Base-by-base conservation (phyloP, 1,140 invertebrate genomes). In the Drosophila malerkotliana region DNA sequence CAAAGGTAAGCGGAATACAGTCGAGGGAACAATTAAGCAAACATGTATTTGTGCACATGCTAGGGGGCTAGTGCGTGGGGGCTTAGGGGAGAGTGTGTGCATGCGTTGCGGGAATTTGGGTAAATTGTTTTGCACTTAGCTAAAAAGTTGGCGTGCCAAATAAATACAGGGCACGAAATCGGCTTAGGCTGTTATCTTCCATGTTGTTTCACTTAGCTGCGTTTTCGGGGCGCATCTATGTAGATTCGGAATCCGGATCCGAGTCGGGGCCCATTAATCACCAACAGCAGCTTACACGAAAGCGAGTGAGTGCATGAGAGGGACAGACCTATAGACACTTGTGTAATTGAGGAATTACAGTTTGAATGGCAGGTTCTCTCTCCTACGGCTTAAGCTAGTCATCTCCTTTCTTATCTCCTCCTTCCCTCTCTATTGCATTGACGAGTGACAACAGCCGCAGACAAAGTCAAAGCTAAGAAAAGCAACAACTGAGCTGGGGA, bases 121-220 rank as follows among this genome's bases (percentile, higher is more conserved):
- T 88, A 87, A 88, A 87, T 88, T 88, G 83, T 88, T 87, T 87
- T 87, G 84, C 83, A 87, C 83, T 87, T 87, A 88, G 83, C 83
- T 83, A 72, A 83, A 71, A 88, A 87, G 83, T 87, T 88, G 83
- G 60, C 60, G 63, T 64, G 71, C 60, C 72, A 79, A 88, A 85
- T 87, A 85, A 85, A 82, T 77, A 78, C 74, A 76, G 79, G 63
- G 83, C 58, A 68, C 45, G 49, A 80, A 87, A 78, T 67, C 72
- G 48, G 67, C 71, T 84, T 81, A 59, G 52, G 51, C 45, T 81
- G 74, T 88, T 88, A 82, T 88, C 83, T 88, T 39, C 48, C 58
- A 47, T 72, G 58, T 74, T 83, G 79, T 88, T 83, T 82, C 71
- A 78, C 78, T 82, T 82, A 67, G 71, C 58, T 67, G 49, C 48